phyloP scores from a whole-genome alignment of 2,888 invertebrate genomes.

The Ichneumon xanthorius region DNA sequence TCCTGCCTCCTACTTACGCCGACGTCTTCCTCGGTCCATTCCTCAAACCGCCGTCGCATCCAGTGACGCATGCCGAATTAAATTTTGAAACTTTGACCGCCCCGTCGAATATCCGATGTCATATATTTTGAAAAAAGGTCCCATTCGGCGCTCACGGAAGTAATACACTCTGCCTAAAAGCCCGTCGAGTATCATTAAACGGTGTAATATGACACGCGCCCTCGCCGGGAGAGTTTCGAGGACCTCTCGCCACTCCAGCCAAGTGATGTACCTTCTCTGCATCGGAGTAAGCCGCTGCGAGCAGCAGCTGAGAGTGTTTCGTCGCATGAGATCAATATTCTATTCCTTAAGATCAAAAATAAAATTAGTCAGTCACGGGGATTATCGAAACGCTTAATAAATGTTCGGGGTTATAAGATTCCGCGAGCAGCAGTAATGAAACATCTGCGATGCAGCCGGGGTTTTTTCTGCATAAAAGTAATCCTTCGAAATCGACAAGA shows the following conservation, averaged over 20 bases:
- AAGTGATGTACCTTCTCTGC: background rate
- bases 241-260: background rate
- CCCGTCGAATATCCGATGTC: background rate
- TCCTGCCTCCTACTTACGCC: background rate
- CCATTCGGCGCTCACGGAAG: background rate
- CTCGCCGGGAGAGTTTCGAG: slow-evolving; percentile 17
- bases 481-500: no score
- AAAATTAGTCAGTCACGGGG: no score
- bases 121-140: background rate
- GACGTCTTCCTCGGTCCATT: slow-evolving; percentile 1
- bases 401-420: no score
- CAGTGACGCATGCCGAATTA: slow-evolving; percentile 4
- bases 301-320: background rate
- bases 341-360: no score
- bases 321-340: no score
- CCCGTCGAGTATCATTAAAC: background rate
- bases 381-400: no score
- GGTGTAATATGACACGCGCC: slow-evolving; percentile 10
- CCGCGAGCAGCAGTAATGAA: no score
- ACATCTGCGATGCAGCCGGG: no score
- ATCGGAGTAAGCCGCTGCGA: background rate
- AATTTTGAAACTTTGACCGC: slow-evolving; percentile 3
- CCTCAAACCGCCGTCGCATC: slow-evolving; percentile 2
- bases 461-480: no score
- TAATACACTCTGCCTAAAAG: background rate